Evolutionary conservation across 2,888 invertebrate genomes (phyloP), one percentile per base, ranked within the genome.

Genomic region (Epiblema foenella): DNA sequence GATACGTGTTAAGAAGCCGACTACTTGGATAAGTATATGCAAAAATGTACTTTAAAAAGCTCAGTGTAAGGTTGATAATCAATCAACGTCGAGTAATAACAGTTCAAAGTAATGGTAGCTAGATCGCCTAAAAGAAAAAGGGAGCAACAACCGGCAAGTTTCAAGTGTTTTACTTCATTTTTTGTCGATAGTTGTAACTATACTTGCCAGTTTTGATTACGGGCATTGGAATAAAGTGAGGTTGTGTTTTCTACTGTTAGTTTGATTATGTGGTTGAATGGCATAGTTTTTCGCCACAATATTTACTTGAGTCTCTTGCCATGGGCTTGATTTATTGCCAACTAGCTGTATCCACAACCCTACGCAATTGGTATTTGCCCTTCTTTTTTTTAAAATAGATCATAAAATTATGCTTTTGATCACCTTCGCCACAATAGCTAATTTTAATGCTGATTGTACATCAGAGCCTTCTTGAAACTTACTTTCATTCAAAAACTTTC

Each of bases 251-350:
- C 49, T 71, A 67, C 67, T 29, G 67, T 71, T 71, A 67, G 60
- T 37, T 62, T 33, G 66, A 67, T 67, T 33, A 15, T 67, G 71
- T 67, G 71, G 71, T 71, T 39, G 56, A 57, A 9, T 71, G 71
- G 71, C 71, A 71, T 62, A 67, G 71, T 46, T 71, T 67, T 60
- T 67, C 37, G 52, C 69, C 65, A 15, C 70, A 66, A 18, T 59
- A 24, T 70, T 65, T 52, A 65, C 54, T 59, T 10, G 59, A 65
- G 46, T 70, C 54, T 70, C 46, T 42, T 46, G 52, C 17, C n/a
- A 17, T 20, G 58, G 20, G 33, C 5, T 18, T 17, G 10, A 56
- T 33, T 42, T 52, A 52, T 39, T 20, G 18, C 5, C 42, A 24
- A 17, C n/a, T 15, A 7, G 4, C 0, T 42, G 15, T 42, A 15